These are phyloP conservation scores for Clytia hemisphaerica DNA, from an alignment of 30 jellyfish, hydroid and myxozoan genomes.

Conservation along the genomic window DNA sequence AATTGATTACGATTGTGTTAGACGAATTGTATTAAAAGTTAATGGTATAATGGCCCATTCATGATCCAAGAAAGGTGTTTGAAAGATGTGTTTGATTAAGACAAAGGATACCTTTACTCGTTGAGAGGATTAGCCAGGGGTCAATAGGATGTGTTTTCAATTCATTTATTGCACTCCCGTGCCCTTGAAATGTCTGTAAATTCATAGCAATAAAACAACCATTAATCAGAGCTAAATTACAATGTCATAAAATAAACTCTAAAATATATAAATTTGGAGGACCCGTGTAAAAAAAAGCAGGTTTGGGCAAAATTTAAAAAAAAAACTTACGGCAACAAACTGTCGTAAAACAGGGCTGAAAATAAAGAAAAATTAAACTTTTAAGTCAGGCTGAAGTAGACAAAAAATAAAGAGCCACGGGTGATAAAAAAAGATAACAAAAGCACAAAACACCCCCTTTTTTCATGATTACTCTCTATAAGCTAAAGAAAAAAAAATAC, in stretches of 20 bases:
- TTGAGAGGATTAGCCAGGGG: slow-evolving; percentile 55
- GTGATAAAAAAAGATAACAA: not conserved
- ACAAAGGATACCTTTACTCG: slow-evolving; percentile 69
- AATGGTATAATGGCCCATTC: too few species aligned
- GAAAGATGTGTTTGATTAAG: not conserved
- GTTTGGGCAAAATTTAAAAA: not conserved
- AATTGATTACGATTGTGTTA: too few species aligned
- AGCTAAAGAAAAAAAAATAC: too few species aligned
- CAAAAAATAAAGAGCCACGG: not conserved
- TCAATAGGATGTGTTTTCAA: slow-evolving; percentile 75
- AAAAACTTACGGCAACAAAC: slow-evolving; percentile 13
- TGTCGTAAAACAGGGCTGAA: slow-evolving; percentile 10
- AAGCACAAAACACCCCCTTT: too few species aligned
- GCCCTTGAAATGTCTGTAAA: slow-evolving; percentile 78
- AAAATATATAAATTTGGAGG: too few species aligned
- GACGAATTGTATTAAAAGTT: too few species aligned
- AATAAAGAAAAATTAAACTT: not conserved
- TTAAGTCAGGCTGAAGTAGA: too few species aligned
- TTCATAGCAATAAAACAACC: not conserved
- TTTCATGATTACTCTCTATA: too few species aligned
- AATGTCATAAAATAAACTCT: too few species aligned
- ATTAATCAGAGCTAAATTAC: not conserved
- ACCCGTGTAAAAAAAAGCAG: not conserved
- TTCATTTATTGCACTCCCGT: slow-evolving; percentile 93
- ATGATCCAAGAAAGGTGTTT: too few species aligned